Evolutionary conservation across 2,888 invertebrate species (phyloP), one percentile per base, ranked within the genome.

Genomic region (Acronicta aceris): DNA sequence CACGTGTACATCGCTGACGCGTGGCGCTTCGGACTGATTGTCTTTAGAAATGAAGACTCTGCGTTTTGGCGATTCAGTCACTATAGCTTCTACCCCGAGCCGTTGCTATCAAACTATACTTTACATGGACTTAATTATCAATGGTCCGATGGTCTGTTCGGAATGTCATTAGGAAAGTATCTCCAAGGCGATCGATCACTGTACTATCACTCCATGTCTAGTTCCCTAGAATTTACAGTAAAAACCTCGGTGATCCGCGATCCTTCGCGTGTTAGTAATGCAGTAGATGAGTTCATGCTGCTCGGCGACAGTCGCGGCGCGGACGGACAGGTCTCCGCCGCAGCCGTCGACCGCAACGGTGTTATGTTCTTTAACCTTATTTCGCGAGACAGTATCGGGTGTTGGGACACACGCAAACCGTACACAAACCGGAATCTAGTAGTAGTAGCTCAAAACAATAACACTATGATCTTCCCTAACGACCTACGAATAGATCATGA

Each of bases 121-220:
- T 86, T 98, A 7, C 97, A 97, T 70, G 97, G 96, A 13, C 81
- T 98, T 9, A 96, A 97, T 74, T 98, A 97, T 81, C 97, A 97
- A 78, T 98, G 97, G 98, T 95, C 96, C 3, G 98, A 98, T 76
- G 97, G 98, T 0, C 90, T 98, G 5, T 97, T 98, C 77, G 97
- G 97, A 0, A 93, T 97, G 89, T 96, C 97, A 0, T 85, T 97
- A 53, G 96, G 97, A 27, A 96, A 96, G 64, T 91, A 90, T 72
- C 84, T 91, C 7, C 85, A 90, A 12, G 90, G 95, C 13, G 97
- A 97, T 72, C 95, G 97, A 45, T 95, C 96, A 0, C 83, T 98
- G 2, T 98, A 96, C 83, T 98, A 97, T 82, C 97, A 98, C 85
- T 96, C 98, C 0, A 97, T 98, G 97, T 97, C 98, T 0, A 97